Percentiles rank a stretch among this genome's conserved stretches.
phyloP scores from a whole-genome alignment of 2,797 vertebrate genomes.

The Ctenosaura bakeri region DNA sequence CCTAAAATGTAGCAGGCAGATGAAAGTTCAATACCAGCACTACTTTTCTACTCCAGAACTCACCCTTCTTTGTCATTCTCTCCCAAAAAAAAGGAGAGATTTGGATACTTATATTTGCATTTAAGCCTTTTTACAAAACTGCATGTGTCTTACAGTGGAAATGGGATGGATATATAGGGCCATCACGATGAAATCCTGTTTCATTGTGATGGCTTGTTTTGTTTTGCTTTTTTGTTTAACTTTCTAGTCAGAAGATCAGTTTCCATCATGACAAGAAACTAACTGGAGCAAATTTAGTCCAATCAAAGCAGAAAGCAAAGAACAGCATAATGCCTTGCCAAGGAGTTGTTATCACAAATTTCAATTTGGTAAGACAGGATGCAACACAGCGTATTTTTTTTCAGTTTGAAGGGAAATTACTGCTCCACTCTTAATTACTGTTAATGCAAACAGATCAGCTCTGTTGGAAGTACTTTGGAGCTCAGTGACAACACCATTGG shows the following conservation, averaged over 20 bases:
- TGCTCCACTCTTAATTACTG: constrained; percentile 53
- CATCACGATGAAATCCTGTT: background rate
- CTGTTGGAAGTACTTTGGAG: constrained; percentile 46
- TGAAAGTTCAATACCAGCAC: background rate
- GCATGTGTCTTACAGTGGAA: background rate
- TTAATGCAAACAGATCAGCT: constrained; percentile 27
- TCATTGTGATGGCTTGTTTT: background rate
- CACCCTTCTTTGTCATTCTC: too few species aligned
- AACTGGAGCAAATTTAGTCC: background rate
- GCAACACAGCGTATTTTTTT: constrained; percentile 17
- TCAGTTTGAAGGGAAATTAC: constrained; percentile 17
- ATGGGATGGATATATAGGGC: background rate
- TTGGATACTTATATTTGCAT: background rate
- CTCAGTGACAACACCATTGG: constrained; percentile 18
- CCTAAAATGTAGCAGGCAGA: background rate
- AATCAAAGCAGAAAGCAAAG: constrained; percentile 41
- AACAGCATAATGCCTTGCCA: constrained; percentile 32
- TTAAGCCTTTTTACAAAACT: background rate
- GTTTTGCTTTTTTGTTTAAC: constrained; percentile 34
- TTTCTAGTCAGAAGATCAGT: constrained; percentile 25
- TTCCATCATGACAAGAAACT: constrained; percentile 25
- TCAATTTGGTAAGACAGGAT: constrained; percentile 36
- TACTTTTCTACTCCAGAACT: background rate
- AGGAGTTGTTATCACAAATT: constrained; percentile 17
- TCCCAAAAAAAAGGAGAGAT: background rate